Conservation (phyloP, 2,888 invertebrate genomes). For the Noctua comes region DNA sequence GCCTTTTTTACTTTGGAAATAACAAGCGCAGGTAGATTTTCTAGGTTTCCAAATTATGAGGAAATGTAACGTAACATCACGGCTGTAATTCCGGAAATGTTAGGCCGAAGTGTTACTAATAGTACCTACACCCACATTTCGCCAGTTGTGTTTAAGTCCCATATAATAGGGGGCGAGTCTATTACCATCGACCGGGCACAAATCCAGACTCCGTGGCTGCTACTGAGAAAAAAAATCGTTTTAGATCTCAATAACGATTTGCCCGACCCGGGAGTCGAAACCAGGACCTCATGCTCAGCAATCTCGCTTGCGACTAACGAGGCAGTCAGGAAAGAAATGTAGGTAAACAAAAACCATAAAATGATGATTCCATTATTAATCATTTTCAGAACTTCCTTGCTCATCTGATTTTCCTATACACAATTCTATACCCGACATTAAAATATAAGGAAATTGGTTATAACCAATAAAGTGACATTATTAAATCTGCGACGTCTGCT, state of each 20-base stretch:
- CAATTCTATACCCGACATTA: not conserved
- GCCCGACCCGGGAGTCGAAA: rapidly evolving
- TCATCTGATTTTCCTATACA: not conserved
- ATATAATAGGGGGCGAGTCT: not conserved
- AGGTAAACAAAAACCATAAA: not conserved
- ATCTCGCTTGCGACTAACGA: not conserved
- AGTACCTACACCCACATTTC: too few relatives aligned
- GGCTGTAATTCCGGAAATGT: too few relatives aligned
- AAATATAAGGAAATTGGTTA: slow-evolving; percentile 11
- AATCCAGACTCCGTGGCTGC: not conserved
- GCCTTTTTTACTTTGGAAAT: not conserved
- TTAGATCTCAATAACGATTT: too few relatives aligned
- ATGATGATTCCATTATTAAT: not conserved
- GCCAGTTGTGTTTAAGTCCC: not conserved
- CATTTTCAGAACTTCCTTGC: not conserved
- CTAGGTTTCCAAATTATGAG: too few relatives aligned
- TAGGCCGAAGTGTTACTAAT: too few relatives aligned
- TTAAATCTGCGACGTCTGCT: slow-evolving; percentile 25
- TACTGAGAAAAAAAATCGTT: not conserved
- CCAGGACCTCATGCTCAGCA: not conserved
- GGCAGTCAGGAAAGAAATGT: not conserved
- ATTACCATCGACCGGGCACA: not conserved
- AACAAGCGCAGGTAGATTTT: not conserved
- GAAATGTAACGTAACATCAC: not conserved
- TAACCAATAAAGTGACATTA: slow-evolving; percentile 19